Percentiles rank a stretch among this genome's conserved stretches.
phyloP scores from a whole-genome alignment of 1,140 invertebrate species.

The Brachystomella parvula region DNA sequence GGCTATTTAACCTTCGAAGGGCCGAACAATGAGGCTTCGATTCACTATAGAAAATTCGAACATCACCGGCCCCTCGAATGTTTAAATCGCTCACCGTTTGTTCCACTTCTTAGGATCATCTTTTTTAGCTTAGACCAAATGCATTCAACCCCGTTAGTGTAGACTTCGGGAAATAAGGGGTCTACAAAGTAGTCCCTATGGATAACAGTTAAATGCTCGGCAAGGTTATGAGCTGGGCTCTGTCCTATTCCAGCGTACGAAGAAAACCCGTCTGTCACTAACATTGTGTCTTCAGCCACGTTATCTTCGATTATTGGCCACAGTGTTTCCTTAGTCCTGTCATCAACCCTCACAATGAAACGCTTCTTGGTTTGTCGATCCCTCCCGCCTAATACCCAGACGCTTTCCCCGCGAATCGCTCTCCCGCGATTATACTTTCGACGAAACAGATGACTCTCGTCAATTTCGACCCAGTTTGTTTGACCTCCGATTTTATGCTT shows the following conservation, averaged over 20 bases:
- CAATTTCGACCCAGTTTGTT: neutral
- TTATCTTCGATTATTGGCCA: neutral
- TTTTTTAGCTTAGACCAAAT: neutral
- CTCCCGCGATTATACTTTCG: neutral
- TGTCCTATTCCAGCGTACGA: neutral
- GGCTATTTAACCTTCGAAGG: no score
- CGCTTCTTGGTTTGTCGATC: neutral
- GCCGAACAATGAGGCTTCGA: no score
- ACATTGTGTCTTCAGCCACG: neutral
- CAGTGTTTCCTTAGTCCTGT: neutral
- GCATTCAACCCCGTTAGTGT: neutral
- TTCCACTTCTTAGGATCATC: neutral
- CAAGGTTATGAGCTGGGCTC: neutral
- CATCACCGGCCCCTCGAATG: no score
- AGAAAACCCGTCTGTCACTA: neutral
- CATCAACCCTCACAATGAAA: neutral
- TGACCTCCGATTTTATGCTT: neutral
- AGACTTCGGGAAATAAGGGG: neutral
- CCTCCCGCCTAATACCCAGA: neutral
- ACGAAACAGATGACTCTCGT: neutral
- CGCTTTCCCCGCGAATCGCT: neutral
- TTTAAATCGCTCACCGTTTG: no score
- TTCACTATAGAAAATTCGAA: no score
- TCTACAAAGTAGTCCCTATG: neutral
- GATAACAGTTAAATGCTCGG: neutral